These are phyloP conservation scores for Hylaeus volcanicus DNA, from an alignment of 1,140 invertebrate species.

Conservation along the genomic window DNA sequence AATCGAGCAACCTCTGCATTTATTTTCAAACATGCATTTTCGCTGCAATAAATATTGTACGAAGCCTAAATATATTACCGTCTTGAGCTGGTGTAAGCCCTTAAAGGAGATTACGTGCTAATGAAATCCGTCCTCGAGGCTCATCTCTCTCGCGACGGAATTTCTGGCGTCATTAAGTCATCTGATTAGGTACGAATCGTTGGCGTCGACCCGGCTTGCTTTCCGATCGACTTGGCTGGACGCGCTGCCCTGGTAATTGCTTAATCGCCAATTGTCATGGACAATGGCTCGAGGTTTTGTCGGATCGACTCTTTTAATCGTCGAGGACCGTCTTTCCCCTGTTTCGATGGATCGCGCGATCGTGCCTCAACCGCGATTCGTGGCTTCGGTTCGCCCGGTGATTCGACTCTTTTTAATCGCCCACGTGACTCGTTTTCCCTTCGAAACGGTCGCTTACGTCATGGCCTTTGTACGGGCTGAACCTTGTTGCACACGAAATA, in stretches of 20 bases:
- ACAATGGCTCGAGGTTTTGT: constrained; percentile 7
- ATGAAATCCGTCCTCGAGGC: constrained; percentile 35
- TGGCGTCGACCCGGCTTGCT: constrained; percentile 13
- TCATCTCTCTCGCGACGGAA: neutral
- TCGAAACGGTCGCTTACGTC: constrained; percentile 9
- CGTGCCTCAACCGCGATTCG: neutral
- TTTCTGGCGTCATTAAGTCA: constrained; percentile 51
- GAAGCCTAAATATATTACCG: too few relatives aligned
- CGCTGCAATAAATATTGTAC: too few relatives aligned
- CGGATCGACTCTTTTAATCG: neutral
- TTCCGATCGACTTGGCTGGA: constrained; percentile 35
- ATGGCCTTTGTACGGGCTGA: neutral
- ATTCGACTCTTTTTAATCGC: constrained; percentile 10
- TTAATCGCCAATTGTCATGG: constrained; percentile 35
- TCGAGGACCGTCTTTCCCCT: too few relatives aligned
- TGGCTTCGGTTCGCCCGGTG: neutral
- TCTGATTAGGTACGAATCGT: constrained; percentile 46
- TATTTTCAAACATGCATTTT: too few relatives aligned
- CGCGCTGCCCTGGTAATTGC: constrained; percentile 40
- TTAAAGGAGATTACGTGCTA: constrained; percentile 54
- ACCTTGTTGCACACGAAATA: constrained; percentile 13
- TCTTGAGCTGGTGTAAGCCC: too few relatives aligned
- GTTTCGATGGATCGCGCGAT: neutral
- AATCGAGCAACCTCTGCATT: too few relatives aligned
- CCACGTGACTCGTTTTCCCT: constrained; percentile 2